A percentile compares a stretch with the other conserved stretches of the same genome.
phyloP scores from a whole-genome alignment of 2,797 vertebrate species.

The Lacerta bilineata region DNA sequence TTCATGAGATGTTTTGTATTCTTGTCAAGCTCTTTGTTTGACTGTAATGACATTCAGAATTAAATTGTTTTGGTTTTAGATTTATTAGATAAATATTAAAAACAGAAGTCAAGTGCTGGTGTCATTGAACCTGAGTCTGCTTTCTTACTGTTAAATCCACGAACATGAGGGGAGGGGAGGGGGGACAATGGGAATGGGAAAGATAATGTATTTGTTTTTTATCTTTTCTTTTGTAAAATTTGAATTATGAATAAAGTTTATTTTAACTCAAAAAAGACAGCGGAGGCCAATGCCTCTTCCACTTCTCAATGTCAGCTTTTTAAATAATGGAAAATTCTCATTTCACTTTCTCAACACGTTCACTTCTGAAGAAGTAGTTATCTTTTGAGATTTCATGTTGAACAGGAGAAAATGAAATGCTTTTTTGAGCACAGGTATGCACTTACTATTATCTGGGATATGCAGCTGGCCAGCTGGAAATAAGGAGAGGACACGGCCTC shows the following conservation, averaged over 20 bases:
- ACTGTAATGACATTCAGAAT: background rate
- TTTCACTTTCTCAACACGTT: conserved; percentile 7
- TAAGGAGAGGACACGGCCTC: background rate
- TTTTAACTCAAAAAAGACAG: background rate
- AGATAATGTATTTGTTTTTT: too few relatives aligned
- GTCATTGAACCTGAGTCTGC: too few relatives aligned
- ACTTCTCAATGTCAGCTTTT: background rate
- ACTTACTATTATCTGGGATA: conserved; percentile 3
- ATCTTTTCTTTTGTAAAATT: too few relatives aligned
- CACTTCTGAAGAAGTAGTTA: background rate
- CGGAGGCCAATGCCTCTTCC: background rate
- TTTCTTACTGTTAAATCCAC: background rate
- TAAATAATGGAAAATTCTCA: conserved; percentile 22
- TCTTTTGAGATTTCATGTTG: conserved; percentile 5
- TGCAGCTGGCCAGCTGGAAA: background rate
- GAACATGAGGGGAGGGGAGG: too few relatives aligned
- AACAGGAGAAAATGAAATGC: conserved; percentile 1
- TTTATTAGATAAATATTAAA: background rate
- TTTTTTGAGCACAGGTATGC: background rate
- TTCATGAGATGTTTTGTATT: background rate
- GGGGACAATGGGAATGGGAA: too few relatives aligned
- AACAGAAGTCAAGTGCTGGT: background rate
- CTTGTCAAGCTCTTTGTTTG: background rate
- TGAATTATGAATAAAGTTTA: too few relatives aligned
- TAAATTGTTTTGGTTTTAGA: background rate